phyloP scores from a whole-genome alignment of 2,888 invertebrate species.

The Stratiomys singularior region DNA sequence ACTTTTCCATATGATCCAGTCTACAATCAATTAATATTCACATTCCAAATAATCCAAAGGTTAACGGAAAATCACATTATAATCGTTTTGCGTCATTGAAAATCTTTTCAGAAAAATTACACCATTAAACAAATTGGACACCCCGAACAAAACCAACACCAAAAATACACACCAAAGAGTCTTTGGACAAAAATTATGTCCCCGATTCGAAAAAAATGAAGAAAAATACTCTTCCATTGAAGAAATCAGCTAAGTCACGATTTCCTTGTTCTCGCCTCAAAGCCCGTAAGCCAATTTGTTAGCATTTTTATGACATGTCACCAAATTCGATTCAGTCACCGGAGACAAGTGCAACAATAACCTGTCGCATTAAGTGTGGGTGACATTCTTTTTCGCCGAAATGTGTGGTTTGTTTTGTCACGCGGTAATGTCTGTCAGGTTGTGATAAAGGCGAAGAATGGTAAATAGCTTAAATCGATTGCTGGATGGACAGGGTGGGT shows the following conservation, averaged over 20 bases:
- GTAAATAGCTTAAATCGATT: neutral
- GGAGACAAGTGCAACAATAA: conserved; percentile 44
- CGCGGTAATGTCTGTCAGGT: conserved; percentile 3
- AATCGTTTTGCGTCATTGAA: too few relatives aligned
- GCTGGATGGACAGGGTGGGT: neutral
- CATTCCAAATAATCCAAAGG: too few relatives aligned
- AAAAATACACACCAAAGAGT: too few relatives aligned
- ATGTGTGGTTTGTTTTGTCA: neutral
- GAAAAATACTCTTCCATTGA: conserved; percentile 20
- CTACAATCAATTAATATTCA: too few relatives aligned
- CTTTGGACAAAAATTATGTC: neutral
- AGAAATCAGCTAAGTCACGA: conserved; percentile 47
- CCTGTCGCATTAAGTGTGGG: conserved; percentile 42
- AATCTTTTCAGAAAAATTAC: too few relatives aligned
- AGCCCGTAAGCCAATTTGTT: conserved; percentile 47
- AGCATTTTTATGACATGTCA: conserved; percentile 42
- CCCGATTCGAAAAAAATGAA: neutral
- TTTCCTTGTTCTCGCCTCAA: conserved; percentile 48
- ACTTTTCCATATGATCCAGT: too few relatives aligned
- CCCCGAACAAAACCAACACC: too few relatives aligned
- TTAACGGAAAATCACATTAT: too few relatives aligned
- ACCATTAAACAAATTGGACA: too few relatives aligned
- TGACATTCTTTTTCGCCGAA: conserved; percentile 32
- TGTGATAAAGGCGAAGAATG: neutral
- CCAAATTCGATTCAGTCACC: conserved; percentile 38